These are phyloP conservation scores for Pheosia gnoma DNA, from an alignment of 2,888 invertebrate species.

Conservation along the genomic window DNA sequence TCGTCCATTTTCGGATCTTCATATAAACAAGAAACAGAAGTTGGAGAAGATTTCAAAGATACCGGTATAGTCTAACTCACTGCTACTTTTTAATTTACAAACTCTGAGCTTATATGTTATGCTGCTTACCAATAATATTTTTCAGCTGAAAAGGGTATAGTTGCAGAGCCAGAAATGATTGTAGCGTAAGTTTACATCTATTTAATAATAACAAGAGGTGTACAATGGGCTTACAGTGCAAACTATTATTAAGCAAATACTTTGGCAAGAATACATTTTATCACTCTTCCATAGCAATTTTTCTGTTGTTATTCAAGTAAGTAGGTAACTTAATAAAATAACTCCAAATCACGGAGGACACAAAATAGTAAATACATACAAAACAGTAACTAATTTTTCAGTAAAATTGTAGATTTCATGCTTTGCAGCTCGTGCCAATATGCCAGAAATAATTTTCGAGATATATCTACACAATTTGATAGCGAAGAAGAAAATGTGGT, in stretches of 20 bases:
- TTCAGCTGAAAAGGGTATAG: constrained; percentile 2
- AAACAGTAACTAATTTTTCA: too few species aligned
- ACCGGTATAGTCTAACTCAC: background rate
- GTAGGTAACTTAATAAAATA: too few species aligned
- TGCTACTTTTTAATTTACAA: background rate
- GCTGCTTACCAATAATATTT: background rate
- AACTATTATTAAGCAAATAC: too few species aligned
- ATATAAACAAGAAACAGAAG: background rate
- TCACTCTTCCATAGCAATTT: too few species aligned
- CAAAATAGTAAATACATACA: too few species aligned
- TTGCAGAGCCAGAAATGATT: background rate
- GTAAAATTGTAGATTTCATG: background rate
- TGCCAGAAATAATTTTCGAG: background rate
- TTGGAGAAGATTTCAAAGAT: background rate
- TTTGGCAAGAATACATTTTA: too few species aligned
- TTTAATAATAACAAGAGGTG: background rate
- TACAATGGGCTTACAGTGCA: background rate
- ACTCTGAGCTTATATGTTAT: too few species aligned
- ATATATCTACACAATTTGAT: background rate
- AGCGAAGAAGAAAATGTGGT: background rate
- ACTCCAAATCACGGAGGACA: too few species aligned
- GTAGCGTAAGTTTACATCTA: constrained; percentile 1
- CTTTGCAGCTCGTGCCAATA: background rate
- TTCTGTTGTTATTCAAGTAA: too few species aligned
- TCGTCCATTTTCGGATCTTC: constrained; percentile 22